phyloP scores from a whole-genome alignment of 2,113 vertebrate species.

The Hemicordylus capensis region DNA sequence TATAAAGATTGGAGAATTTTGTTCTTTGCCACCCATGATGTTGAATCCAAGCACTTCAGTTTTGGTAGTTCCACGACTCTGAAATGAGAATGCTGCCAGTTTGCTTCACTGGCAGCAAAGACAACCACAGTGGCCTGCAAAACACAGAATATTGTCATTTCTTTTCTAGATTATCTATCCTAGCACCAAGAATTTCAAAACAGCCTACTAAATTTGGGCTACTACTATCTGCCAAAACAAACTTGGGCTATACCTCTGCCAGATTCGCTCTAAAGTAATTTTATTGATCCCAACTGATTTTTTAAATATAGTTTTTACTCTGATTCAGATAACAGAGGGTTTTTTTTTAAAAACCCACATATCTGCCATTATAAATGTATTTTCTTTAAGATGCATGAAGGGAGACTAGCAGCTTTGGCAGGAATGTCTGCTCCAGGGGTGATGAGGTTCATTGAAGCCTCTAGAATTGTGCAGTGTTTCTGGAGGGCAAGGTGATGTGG shows the following conservation, averaged over 20 bases:
- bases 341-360: background rate
- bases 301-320: background rate
- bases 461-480: too few relatives aligned
- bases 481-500: too few relatives aligned
- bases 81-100: slow-evolving; percentile 96
- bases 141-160: slow-evolving; percentile 26
- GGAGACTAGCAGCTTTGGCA: background rate
- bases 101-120: slow-evolving; percentile 98
- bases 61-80: slow-evolving; percentile 97
- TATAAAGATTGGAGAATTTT: slow-evolving; percentile 98
- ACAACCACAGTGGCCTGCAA: slow-evolving; percentile 94
- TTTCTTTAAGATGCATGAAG: background rate
- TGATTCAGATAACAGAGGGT: background rate
- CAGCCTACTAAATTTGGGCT: background rate
- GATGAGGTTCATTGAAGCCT: too few relatives aligned
- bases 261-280: too few relatives aligned
- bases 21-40: slow-evolving; percentile 99
- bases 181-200: background rate
- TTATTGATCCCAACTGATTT: background rate
- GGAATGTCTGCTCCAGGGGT: too few relatives aligned
- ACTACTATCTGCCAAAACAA: background rate
- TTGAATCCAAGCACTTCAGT: slow-evolving; percentile 98
- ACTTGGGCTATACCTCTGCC: background rate
- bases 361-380: background rate
- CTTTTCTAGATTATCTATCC: background rate